A percentile compares a stretch with the other conserved stretches of the same genome.
Evolutionary conservation across 2,888 invertebrate genomes (phyloP).

Genomic region (Piscicola geometra): DNA sequence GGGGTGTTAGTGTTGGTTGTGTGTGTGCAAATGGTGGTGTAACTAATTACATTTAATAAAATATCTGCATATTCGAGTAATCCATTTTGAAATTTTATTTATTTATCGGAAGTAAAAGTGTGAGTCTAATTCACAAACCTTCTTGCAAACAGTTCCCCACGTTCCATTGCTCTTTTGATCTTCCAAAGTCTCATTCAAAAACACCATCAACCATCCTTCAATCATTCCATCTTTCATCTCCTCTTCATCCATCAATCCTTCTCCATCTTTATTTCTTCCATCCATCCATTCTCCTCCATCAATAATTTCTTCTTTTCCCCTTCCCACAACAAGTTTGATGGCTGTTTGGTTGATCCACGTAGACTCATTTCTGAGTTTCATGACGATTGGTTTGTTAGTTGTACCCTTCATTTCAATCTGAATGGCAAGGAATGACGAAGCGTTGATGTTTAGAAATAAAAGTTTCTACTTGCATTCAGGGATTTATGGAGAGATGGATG

Average conservation of each 20-base stretch:
- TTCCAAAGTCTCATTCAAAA: constrained; percentile 71
- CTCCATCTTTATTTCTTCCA: neutral
- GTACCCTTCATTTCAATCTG: constrained; percentile 31
- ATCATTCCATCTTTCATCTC: constrained; percentile 46
- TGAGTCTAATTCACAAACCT: constrained; percentile 46
- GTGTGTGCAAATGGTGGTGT: too few species aligned
- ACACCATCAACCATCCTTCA: constrained; percentile 76
- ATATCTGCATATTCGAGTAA: too few species aligned
- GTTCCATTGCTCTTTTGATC: neutral
- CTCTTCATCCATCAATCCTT: too few species aligned
- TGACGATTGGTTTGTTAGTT: constrained; percentile 35
- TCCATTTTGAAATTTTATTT: too few species aligned
- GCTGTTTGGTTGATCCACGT: constrained; percentile 48
- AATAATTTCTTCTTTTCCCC: neutral
- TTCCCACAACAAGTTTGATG: neutral
- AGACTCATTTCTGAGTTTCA: constrained; percentile 45
- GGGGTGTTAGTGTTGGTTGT: too few species aligned
- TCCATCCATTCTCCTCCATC: neutral
- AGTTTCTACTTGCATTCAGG: neutral
- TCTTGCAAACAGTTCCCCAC: constrained; percentile 97
- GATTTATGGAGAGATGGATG: too few species aligned
- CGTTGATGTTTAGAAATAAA: neutral
- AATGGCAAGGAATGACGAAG: too few species aligned
- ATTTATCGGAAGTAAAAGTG: too few species aligned
- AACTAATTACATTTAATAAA: too few species aligned